phyloP scores from a whole-genome alignment of 37 sponge, comb jelly and placozoan genomes.

The Halichondria panicea region DNA sequence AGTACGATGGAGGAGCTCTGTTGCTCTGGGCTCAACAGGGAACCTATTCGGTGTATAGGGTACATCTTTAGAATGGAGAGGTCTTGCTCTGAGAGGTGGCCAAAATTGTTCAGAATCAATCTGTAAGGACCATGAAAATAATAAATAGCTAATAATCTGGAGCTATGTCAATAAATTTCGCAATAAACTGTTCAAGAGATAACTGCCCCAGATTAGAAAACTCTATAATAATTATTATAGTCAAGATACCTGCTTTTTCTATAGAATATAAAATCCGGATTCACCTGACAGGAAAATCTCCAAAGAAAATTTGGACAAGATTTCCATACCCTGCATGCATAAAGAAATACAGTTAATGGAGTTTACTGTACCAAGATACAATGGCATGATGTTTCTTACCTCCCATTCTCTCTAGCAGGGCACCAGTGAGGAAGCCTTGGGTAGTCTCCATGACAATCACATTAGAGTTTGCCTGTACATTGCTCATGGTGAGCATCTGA shows the following conservation, averaged over 20 bases:
- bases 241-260: too few species aligned
- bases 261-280: not conserved
- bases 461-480: constrained; percentile 63
- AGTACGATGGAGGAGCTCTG: too few species aligned
- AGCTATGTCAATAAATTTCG: not conserved
- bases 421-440: constrained; percentile 75
- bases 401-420: constrained; percentile 84
- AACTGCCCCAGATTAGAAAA: too few species aligned
- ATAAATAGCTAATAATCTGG: constrained; percentile 2
- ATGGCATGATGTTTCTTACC: constrained; percentile 26
- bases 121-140: constrained; percentile 22
- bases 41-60: constrained; percentile 54
- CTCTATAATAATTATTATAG: too few species aligned
- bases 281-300: constrained; percentile 57
- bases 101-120: constrained; percentile 42
- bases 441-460: constrained; percentile 79
- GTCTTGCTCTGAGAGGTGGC: constrained; percentile 43
- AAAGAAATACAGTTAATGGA: not conserved
- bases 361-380: not conserved
- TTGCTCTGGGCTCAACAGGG: constrained; percentile 11
- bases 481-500: constrained; percentile 75
- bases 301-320: constrained; percentile 57
- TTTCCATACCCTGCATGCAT: constrained; percentile 46
- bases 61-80: constrained; percentile 33
- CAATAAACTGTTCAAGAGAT: too few species aligned